Conservation (phyloP, 2,113 vertebrate species). For the Aix galericulata region DNA sequence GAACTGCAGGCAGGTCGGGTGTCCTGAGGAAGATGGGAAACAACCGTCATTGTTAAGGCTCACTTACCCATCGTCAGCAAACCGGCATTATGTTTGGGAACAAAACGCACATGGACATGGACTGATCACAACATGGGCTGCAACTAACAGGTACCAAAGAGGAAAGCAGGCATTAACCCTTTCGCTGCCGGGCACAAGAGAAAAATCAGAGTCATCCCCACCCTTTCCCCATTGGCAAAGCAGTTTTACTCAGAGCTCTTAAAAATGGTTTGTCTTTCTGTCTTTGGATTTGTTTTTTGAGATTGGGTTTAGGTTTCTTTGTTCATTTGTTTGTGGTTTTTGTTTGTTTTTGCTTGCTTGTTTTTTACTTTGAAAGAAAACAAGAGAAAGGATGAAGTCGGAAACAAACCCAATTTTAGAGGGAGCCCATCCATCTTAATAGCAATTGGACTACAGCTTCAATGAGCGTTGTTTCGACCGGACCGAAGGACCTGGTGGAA, state of each 20-base stretch:
- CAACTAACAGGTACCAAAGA: slow-evolving; percentile 61
- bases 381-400: slow-evolving; percentile 38
- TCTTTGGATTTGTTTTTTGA: neutral
- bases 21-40: slow-evolving; percentile 83
- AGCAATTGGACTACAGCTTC: slow-evolving; percentile 34
- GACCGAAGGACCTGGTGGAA: slow-evolving; percentile 38
- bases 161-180: slow-evolving; percentile 69
- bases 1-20: slow-evolving; percentile 97
- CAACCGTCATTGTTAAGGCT: slow-evolving; percentile 43
- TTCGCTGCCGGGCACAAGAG: slow-evolving; percentile 71
- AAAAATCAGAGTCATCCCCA: slow-evolving; percentile 59
- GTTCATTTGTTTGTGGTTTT: neutral
- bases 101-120: slow-evolving; percentile 73
- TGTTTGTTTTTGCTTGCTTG: neutral
- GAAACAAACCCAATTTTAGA: slow-evolving; percentile 51
- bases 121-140: slow-evolving; percentile 74
- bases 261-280: slow-evolving; percentile 61
- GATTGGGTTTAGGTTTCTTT: neutral
- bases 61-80: neutral
- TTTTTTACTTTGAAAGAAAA: neutral
- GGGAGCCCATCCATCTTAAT: slow-evolving; percentile 27
- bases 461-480: neutral
- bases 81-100: slow-evolving; percentile 51
- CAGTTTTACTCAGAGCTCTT: slow-evolving; percentile 74
- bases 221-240: slow-evolving; percentile 51